Conservation (phyloP, 2,888 invertebrate species). For the Microctonus hyperodae region DNA sequence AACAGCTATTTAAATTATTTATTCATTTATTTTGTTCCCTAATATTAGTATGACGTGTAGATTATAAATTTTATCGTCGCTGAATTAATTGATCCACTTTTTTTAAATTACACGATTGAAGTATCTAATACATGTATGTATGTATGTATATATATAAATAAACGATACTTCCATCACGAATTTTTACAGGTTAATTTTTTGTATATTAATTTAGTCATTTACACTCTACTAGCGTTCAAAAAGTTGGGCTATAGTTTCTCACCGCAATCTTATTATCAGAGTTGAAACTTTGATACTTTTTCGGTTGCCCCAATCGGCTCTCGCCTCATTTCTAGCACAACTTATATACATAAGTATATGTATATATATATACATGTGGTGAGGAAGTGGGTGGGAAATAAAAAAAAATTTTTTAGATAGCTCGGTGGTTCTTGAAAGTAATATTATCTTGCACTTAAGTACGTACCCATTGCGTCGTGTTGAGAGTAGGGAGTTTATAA, state of each 20-base stretch:
- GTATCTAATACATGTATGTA: too few species aligned
- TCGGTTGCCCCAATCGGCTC: constrained; percentile 10
- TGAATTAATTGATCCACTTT: not conserved
- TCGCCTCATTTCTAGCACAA: constrained; percentile 26
- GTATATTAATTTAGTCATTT: constrained; percentile 33
- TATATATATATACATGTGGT: not conserved
- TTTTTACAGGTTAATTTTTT: constrained; percentile 11
- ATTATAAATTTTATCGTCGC: not conserved
- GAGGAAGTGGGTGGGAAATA: not conserved
- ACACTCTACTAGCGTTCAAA: constrained; percentile 30
- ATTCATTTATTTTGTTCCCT: too few species aligned
- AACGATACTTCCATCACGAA: constrained; percentile 1
- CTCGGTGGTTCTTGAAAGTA: constrained; percentile 1
- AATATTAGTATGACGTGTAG: too few species aligned
- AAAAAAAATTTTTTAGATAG: constrained; percentile 7
- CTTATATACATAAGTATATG: not conserved
- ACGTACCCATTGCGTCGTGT: constrained; percentile 1
- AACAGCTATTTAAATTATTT: not conserved
- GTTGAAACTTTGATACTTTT: constrained; percentile 32
- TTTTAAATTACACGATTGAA: not conserved
- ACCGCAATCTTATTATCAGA: constrained; percentile 18
- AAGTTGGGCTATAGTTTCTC: constrained; percentile 22
- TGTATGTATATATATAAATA: too few species aligned
- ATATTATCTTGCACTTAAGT: constrained; percentile 8
- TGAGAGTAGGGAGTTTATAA: constrained; percentile 4